Evolutionary conservation across 2,888 invertebrate genomes (phyloP), one percentile per base, ranked within the genome.

Genomic region (Frankliniella fusca): DNA sequence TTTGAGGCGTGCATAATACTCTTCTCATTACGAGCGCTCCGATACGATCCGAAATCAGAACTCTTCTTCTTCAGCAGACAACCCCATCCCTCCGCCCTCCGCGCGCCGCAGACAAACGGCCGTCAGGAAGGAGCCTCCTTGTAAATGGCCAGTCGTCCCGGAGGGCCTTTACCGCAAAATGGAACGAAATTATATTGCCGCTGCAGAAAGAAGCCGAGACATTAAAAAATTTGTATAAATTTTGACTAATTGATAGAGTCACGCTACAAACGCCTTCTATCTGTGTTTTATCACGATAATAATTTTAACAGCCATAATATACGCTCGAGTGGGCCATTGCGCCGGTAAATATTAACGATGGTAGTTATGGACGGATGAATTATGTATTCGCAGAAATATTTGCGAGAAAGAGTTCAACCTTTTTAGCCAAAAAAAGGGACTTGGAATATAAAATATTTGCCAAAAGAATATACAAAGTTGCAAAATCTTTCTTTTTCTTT

Each of bases 1-100:
- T 76, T 76, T 76, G 70, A 76, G 70, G 70, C 70, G 70, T 27
- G 70, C 70, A 76, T 76, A 76, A 76, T 76, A 61, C n/a, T 61
- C 61, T 18, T 61, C 61, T 61, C 27, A 76, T 76, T 27, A 76
- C 70, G 23, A 11, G n/a, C 70, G 70, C 20, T 20, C 70, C 70
- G 70, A 61, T 61, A 61, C 61, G 61, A 54, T 54, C 54, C 54
- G 15, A 18, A 76, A 23, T 76, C 70, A 76, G 23, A 23, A 27
- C 20, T n/a, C 18, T 18, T n/a, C 54, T 20, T 54, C n/a, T 18
- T 54, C 54, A 18, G 18, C 61, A 20, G 18, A n/a, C 18, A 18
- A 7, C 61, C 18, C 61, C 61, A 18, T 15, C 61, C 18, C 54
- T 54, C 54, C 54, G 12, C 54, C 54, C 18, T 1, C 18, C 18